Evolutionary conservation across 2,113 vertebrate genomes (phyloP).

Genomic region (Carassius carassius): DNA sequence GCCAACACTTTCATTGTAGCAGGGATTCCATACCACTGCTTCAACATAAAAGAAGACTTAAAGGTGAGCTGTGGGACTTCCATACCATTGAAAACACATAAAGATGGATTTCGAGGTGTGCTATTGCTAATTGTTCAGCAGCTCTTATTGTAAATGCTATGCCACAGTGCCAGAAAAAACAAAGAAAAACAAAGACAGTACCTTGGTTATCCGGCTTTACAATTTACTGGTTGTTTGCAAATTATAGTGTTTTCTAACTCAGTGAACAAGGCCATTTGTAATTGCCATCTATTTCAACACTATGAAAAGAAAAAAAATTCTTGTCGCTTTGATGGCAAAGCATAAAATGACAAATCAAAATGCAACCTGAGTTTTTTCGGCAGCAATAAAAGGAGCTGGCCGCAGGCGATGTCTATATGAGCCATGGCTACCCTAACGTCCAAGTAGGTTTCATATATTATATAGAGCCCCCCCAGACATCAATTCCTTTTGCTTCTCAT

Average conservation of each 20-base stretch:
- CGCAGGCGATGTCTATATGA: slow-evolving; percentile 56
- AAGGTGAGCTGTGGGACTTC: slow-evolving; percentile 41
- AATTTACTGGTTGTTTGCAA: slow-evolving; percentile 33
- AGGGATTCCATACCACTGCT: slow-evolving; percentile 67
- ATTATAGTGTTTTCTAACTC: slow-evolving; percentile 27
- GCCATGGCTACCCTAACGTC: slow-evolving; percentile 29
- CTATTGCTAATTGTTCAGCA: slow-evolving; percentile 41
- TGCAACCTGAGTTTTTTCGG: slow-evolving; percentile 35
- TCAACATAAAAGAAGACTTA: slow-evolving; percentile 66
- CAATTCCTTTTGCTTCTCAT: slow-evolving; percentile 49
- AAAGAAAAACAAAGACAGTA: slow-evolving; percentile 11
- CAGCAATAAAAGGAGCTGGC: slow-evolving; percentile 44
- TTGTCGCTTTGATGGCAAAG: slow-evolving; percentile 12
- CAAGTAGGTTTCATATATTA: slow-evolving; percentile 58
- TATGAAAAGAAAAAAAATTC: slow-evolving; percentile 29
- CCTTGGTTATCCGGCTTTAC: slow-evolving; percentile 39
- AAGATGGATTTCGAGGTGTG: slow-evolving; percentile 44
- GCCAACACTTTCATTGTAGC: slow-evolving; percentile 71
- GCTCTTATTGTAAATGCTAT: slow-evolving; percentile 33
- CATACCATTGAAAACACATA: slow-evolving; percentile 45
- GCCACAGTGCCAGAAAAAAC: not conserved
- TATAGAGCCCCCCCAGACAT: slow-evolving; percentile 46
- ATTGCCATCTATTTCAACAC: slow-evolving; percentile 11
- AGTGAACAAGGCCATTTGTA: slow-evolving; percentile 8
- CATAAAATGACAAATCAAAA: slow-evolving; percentile 16